phyloP scores from a whole-genome alignment of 2,797 vertebrate genomes.

The Fistularia tabacaria region DNA sequence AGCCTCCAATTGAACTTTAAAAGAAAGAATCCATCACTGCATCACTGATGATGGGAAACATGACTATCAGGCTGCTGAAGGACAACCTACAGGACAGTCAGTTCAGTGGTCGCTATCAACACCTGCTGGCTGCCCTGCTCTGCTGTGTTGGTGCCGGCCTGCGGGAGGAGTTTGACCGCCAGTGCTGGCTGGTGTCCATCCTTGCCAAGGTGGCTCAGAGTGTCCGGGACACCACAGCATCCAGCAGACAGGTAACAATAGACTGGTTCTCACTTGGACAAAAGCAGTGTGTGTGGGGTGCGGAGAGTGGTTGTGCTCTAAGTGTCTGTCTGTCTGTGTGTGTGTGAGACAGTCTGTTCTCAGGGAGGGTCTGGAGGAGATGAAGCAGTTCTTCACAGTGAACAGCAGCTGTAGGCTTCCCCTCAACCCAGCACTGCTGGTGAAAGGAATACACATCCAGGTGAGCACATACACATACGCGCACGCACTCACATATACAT shows the following conservation, averaged over 20 bases:
- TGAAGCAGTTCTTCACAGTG: slow-evolving; percentile 85
- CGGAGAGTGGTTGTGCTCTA: neutral
- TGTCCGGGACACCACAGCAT: slow-evolving; percentile 82
- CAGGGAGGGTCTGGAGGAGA: slow-evolving; percentile 83
- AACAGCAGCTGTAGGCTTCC: slow-evolving; percentile 89
- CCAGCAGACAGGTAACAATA: slow-evolving; percentile 80
- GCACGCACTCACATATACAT: neutral
- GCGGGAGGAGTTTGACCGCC: slow-evolving; percentile 89
- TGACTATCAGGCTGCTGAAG: slow-evolving; percentile 84
- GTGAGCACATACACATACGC: slow-evolving; percentile 54
- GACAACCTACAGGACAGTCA: slow-evolving; percentile 92
- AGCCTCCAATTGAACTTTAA: too few species aligned
- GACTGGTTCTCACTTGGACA: neutral
- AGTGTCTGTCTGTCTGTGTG: slow-evolving; percentile 11
- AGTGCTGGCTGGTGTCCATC: slow-evolving; percentile 86
- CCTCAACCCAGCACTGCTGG: slow-evolving; percentile 87
- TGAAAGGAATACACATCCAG: slow-evolving; percentile 87
- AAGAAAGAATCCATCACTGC: too few species aligned
- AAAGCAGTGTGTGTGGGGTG: neutral
- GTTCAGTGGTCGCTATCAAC: slow-evolving; percentile 94
- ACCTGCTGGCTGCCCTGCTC: slow-evolving; percentile 89
- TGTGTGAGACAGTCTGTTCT: slow-evolving; percentile 77
- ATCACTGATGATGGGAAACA: too few species aligned
- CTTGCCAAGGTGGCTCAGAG: slow-evolving; percentile 85
- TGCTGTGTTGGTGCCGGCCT: slow-evolving; percentile 90